Evolutionary conservation across 53 echinoderm and acorn worm genomes (phyloP), one percentile per base, ranked within the genome.

Genomic region (Mesocentrotus franciscanus): DNA sequence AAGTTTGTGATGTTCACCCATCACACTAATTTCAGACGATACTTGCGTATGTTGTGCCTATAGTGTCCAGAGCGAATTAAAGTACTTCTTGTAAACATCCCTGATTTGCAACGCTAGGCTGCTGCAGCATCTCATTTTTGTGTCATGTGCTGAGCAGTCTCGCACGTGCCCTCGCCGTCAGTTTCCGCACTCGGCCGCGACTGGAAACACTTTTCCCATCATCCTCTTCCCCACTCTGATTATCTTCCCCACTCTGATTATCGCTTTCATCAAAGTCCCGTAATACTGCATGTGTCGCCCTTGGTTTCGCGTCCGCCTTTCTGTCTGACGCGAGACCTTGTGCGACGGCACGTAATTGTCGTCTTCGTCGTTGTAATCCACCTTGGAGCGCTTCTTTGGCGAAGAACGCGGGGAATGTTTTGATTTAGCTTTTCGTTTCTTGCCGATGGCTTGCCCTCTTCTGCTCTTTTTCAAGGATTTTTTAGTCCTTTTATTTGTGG

Each of bases 211-310:
- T 95, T 13, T 83, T 79, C 29, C 83, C 81, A 56, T 72, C 93
- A 11, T 75, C 93, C 12, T 70, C 71, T 12, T 60, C 60, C 93
- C 62, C 58, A 24, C 81, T 79, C 36, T 85, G 39, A 20, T 14
- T 15, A 6, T 92, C 76, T 13, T 75, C 78, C n/a, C 30, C 93
- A 30, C 93, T 93, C 33, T 70, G 30, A 17, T 92, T 92, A 39
- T 92, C 92, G 24, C 92, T 90, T 17, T 90, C 90, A 16, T 92
- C 92, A 93, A 60, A 83, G 94, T 94, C 94, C 94, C 94, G 13
- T 94, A 94, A 83, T 94, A 94, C 84, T 94, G 94, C 81, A 83
- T 94, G 81, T 79, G 94, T 16, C 94, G 61, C 1, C 94, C 94
- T 61, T 94, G 94, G 34, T 94, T 94, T 17, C 94, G 60, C 16